phyloP scores from a whole-genome alignment of 2,113 vertebrate species.

The Rhineura floridana region DNA sequence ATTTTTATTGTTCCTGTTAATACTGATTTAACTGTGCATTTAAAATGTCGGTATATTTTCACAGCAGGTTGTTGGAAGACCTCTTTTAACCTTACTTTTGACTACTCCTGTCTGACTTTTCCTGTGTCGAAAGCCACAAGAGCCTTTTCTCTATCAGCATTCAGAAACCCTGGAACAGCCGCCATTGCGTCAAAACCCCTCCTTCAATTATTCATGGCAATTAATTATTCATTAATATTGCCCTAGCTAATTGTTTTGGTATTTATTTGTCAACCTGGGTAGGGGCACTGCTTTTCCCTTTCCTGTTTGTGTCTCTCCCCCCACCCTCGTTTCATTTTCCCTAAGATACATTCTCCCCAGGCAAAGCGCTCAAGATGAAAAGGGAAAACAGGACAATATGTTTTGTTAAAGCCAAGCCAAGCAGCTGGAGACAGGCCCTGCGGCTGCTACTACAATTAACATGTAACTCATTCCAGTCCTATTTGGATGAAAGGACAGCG shows the following conservation, averaged over 20 bases:
- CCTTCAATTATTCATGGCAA: slow-evolving; percentile 28
- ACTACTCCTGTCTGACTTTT: background rate
- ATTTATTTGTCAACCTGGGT: background rate
- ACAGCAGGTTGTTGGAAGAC: background rate
- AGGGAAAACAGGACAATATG: slow-evolving; percentile 14
- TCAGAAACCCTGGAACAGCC: background rate
- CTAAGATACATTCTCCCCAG: background rate
- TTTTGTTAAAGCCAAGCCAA: slow-evolving; percentile 51
- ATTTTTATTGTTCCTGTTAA: background rate
- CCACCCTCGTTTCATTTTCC: background rate
- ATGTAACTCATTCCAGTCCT: background rate
- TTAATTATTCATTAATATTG: slow-evolving; percentile 31
- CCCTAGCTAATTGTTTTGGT: background rate
- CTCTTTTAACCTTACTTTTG: background rate
- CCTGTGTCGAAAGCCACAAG: fast-evolving
- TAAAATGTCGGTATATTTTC: background rate
- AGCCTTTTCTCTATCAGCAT: fast-evolving
- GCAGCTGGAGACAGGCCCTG: slow-evolving; percentile 12
- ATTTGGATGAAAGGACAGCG: slow-evolving; percentile 23
- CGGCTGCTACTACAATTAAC: slow-evolving; percentile 68
- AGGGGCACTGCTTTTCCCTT: fast-evolving
- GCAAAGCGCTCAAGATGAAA: background rate
- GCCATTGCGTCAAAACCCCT: fast-evolving
- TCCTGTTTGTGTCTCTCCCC: fast-evolving
- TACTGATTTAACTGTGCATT: background rate